Percentiles rank a stretch among this genome's conserved stretches.
These are phyloP conservation scores for Pseudomyrmex pallidus DNA, from an alignment of 1,140 invertebrate species.

Conservation along the genomic window DNA sequence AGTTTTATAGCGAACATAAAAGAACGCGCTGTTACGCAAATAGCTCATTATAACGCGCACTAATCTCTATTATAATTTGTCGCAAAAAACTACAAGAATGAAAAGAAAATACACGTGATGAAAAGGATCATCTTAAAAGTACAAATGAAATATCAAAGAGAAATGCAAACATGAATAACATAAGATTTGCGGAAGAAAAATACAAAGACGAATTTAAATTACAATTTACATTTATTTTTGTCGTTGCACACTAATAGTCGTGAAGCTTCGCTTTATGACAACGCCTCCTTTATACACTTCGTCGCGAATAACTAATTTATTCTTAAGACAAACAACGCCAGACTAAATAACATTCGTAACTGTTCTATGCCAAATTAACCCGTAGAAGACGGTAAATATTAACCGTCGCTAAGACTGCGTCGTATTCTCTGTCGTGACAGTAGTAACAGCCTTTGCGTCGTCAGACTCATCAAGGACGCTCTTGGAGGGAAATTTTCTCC, in stretches of 20 bases:
- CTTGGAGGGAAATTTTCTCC: neutral
- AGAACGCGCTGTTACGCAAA: neutral
- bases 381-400: conserved; percentile 39
- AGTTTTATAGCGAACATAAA: neutral
- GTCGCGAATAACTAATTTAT: conserved; percentile 25
- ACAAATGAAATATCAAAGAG: neutral
- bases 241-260: neutral
- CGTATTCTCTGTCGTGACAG: neutral
- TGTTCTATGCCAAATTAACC: conserved; percentile 41
- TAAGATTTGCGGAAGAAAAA: neutral
- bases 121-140: neutral
- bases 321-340: conserved; percentile 5
- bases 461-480: conserved; percentile 23
- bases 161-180: neutral
- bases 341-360: conserved; percentile 39
- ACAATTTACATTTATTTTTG: neutral
- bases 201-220: neutral
- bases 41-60: no score
- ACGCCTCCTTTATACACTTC: neutral
- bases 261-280: neutral
- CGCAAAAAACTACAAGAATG: no score
- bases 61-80: no score
- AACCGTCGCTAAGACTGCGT: neutral
- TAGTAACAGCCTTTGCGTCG: conserved; percentile 15
- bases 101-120: no score